These are phyloP conservation scores for Ectemnius continuus DNA, from an alignment of 2,888 invertebrate genomes.

Conservation along the genomic window DNA sequence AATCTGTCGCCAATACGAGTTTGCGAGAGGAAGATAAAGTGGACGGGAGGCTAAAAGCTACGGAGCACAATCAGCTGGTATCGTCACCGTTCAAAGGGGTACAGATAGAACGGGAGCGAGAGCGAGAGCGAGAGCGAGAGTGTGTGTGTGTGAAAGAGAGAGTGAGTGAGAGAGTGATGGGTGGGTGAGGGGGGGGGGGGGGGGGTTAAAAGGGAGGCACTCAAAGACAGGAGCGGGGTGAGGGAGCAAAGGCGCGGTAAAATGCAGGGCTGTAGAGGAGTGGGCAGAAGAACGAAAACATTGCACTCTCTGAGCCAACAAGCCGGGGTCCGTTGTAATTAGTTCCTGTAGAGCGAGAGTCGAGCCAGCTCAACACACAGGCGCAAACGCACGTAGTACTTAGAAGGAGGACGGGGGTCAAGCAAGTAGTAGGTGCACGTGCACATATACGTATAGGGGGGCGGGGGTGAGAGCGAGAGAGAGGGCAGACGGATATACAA, in stretches of 20 bases:
- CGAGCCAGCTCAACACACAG: constrained; percentile 59
- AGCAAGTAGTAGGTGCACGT: constrained; percentile 15
- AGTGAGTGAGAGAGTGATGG: not conserved
- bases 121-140: not conserved
- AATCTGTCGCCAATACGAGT: no score
- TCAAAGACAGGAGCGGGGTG: constrained; percentile 9
- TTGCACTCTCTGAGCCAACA: constrained; percentile 65
- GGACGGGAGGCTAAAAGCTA: constrained; percentile 22
- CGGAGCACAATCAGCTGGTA: not conserved
- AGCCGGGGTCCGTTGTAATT: constrained; percentile 69
- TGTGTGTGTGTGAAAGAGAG: no score
- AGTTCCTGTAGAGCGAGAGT: constrained; percentile 67
- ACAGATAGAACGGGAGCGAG: not conserved
- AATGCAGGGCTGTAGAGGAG: constrained; percentile 46
- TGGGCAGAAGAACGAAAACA: constrained; percentile 66
- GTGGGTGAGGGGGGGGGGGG: not conserved
- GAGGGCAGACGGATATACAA: constrained; percentile 4
- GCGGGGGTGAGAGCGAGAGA: no score
- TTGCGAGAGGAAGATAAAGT: constrained; percentile 11
- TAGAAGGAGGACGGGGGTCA: constrained; percentile 1
- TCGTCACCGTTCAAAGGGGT: constrained; percentile 2
- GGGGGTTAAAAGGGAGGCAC: not conserved
- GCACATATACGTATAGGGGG: constrained; percentile 9
- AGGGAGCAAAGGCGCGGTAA: constrained; percentile 30
- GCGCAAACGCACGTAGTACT: constrained; percentile 24